phyloP scores from a whole-genome alignment of 2,113 vertebrate genomes.

The Sebastes fasciatus region DNA sequence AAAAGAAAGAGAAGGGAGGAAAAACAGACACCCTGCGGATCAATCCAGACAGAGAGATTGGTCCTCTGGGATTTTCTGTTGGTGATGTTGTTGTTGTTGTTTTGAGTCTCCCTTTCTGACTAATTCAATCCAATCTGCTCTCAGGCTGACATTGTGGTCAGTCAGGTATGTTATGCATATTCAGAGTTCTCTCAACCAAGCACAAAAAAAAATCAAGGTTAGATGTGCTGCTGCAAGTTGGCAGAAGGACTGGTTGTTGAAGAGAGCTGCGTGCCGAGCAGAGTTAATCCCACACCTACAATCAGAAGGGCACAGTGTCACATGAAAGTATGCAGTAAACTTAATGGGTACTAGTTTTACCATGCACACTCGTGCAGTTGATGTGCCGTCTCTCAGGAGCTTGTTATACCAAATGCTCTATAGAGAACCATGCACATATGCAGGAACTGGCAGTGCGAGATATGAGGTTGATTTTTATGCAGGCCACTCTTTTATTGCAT shows the following conservation, averaged over 20 bases:
- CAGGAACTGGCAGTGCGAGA: constrained; percentile 40
- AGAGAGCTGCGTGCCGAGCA: constrained; percentile 24
- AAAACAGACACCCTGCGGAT: constrained; percentile 17
- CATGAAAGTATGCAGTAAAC: constrained; percentile 42
- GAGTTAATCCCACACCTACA: constrained; percentile 46
- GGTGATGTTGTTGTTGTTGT: constrained; percentile 16
- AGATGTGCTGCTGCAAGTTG: constrained; percentile 8
- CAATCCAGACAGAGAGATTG: constrained; percentile 38
- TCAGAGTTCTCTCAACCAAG: constrained; percentile 11
- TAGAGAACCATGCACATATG: constrained; percentile 34
- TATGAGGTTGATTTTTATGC: constrained; percentile 56
- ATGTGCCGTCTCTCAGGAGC: constrained; percentile 39
- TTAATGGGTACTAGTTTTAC: constrained; percentile 52
- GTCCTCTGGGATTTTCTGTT: constrained; percentile 24
- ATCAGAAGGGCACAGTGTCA: constrained; percentile 50
- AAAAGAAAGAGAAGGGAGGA: background rate
- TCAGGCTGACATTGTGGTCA: constrained; percentile 6
- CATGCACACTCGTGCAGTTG: constrained; percentile 40
- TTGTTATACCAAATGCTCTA: constrained; percentile 50
- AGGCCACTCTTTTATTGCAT: constrained; percentile 27
- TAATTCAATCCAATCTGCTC: constrained; percentile 35
- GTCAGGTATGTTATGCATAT: constrained; percentile 27
- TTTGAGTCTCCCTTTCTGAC: constrained; percentile 22
- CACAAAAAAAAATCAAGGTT: background rate
- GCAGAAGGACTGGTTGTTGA: constrained; percentile 23